Percentiles rank a stretch among this genome's conserved stretches.
Conservation (phyloP, 2,888 invertebrate species). For the Eupsilia transversa region DNA sequence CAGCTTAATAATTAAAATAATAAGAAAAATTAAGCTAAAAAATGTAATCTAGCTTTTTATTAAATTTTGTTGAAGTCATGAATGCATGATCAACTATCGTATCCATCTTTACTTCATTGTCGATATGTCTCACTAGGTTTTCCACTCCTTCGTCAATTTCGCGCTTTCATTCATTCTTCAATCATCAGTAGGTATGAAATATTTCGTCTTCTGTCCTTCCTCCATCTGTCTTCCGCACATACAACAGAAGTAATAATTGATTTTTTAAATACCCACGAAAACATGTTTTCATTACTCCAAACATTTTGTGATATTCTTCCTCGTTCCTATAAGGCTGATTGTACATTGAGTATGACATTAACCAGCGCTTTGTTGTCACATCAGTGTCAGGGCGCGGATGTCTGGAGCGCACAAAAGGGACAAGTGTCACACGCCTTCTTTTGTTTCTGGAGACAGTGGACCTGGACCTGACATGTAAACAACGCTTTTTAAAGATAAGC, state of each 20-base stretch:
- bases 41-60: neutral
- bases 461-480: constrained; percentile 40
- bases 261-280: neutral
- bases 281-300: constrained; percentile 9
- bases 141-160: neutral
- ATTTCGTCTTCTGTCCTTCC: neutral
- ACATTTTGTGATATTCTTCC: constrained; percentile 10
- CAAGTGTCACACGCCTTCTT: constrained; percentile 50
- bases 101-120: neutral
- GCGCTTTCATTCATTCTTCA: neutral
- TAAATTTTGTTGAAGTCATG: neutral
- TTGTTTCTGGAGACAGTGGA: constrained; percentile 43
- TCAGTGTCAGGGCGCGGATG: constrained; percentile 48
- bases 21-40: neutral
- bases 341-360: constrained; percentile 41
- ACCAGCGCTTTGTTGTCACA: constrained; percentile 60
- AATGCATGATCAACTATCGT: neutral
- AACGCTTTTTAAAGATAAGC: constrained; percentile 19
- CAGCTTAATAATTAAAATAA: neutral
- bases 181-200: constrained; percentile 1
- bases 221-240: neutral
- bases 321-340: constrained; percentile 3
- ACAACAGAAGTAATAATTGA: neutral
- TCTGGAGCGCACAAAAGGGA: constrained; percentile 47
- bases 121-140: neutral